Evolutionary conservation across 2,888 invertebrate species (phyloP).

Genomic region (Mechanitis messenoides): DNA sequence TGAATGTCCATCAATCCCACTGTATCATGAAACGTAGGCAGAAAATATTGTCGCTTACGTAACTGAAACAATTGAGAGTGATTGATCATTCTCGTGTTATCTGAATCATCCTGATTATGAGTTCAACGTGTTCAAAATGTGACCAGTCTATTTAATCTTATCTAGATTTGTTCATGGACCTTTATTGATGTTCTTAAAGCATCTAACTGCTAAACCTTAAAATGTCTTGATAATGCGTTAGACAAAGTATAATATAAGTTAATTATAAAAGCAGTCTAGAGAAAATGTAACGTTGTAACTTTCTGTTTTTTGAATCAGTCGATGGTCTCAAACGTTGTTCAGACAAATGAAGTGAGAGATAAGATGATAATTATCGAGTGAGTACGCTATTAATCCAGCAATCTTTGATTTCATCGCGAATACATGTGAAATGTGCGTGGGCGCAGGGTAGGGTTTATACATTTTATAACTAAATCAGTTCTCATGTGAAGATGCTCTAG

Average conservation of each 20-base stretch:
- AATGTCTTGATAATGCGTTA: neutral
- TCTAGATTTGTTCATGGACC: slow-evolving; percentile 14
- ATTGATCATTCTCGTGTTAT: slow-evolving; percentile 57
- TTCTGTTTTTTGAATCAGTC: slow-evolving; percentile 14
- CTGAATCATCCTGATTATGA: slow-evolving; percentile 46
- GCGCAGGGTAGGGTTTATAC: slow-evolving; percentile 25
- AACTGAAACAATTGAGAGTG: slow-evolving; percentile 51
- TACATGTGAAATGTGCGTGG: slow-evolving; percentile 35
- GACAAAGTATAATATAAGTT: too few relatives aligned
- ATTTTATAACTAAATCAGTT: neutral
- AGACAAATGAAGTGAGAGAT: slow-evolving; percentile 36
- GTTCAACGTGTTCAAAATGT: slow-evolving; percentile 22
- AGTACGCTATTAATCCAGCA: slow-evolving; percentile 38
- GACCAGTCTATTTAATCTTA: slow-evolving; percentile 16
- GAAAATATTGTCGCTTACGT: slow-evolving; percentile 27
- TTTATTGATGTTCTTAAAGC: neutral
- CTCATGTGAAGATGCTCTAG: neutral
- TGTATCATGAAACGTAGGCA: slow-evolving; percentile 24
- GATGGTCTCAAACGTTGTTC: slow-evolving; percentile 19
- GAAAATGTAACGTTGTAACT: neutral
- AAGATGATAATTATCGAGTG: slow-evolving; percentile 36
- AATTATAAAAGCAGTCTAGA: neutral
- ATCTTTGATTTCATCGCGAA: slow-evolving; percentile 45
- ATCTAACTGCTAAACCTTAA: neutral
- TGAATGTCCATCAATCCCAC: slow-evolving; percentile 18